These are phyloP conservation scores for Notolepis coatsorum DNA, from an alignment of 2,797 vertebrate species.

Conservation along the genomic window DNA sequence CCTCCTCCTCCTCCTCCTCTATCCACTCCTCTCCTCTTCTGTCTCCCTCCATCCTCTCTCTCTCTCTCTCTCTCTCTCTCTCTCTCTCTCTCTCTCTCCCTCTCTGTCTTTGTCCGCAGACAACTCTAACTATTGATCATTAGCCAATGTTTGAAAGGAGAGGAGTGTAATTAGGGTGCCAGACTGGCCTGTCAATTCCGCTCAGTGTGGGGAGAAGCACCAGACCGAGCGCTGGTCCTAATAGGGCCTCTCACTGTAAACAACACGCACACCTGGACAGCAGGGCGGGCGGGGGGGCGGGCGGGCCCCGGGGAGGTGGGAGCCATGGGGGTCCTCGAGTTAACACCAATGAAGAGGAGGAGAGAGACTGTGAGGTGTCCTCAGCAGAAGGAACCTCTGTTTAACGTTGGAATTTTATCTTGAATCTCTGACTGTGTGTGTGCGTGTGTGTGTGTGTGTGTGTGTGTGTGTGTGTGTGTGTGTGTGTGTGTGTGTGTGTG, in stretches of 20 bases:
- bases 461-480: not conserved
- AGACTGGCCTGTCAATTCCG: conserved; percentile 78
- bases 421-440: conserved; percentile 28
- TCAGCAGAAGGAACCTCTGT: no score
- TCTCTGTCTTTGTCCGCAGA: not conserved
- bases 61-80: conserved; percentile 24
- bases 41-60: conserved; percentile 24
- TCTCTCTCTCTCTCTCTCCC: conserved; percentile 9
- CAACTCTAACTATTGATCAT: conserved; percentile 77
- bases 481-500: not conserved
- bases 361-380: conserved; percentile 11
- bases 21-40: conserved; percentile 28
- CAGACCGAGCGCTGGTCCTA: conserved; percentile 73
- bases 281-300: conserved; percentile 42
- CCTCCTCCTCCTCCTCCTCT: conserved; percentile 10
- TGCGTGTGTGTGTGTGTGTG: conserved; percentile 1
- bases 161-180: conserved; percentile 80
- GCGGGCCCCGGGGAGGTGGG: conserved; percentile 16
- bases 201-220: conserved; percentile 71
- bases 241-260: conserved; percentile 81
- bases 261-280: conserved; percentile 81
- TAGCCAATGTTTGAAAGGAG: conserved; percentile 69
- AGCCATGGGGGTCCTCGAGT: conserved; percentile 44
- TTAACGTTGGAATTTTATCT: no score
- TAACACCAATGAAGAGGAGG: conserved; percentile 41